phyloP scores from a whole-genome alignment of 2,888 invertebrate genomes.

The Junonia oenone region DNA sequence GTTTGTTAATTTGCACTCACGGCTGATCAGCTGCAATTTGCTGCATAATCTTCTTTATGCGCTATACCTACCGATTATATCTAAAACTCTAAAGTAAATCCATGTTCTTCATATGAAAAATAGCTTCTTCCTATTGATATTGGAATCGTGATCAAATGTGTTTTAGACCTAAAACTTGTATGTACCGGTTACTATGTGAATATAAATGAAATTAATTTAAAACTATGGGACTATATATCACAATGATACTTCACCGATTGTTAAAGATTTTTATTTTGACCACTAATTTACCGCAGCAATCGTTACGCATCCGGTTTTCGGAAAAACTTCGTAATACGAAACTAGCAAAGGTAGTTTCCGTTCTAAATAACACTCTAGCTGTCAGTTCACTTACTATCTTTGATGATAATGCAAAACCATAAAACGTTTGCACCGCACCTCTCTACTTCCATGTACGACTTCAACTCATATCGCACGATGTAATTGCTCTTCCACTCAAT shows the following conservation, averaged over 20 bases:
- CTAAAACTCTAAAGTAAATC: too few species aligned
- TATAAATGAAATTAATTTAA: too few species aligned
- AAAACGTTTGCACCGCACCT: background rate
- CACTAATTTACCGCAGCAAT: background rate
- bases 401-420: background rate
- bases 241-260: background rate
- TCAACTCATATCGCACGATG: background rate
- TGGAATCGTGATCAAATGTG: too few species aligned
- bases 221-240: background rate
- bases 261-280: background rate
- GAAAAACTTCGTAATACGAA: background rate
- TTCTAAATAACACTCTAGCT: background rate
- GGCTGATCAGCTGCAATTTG: too few species aligned
- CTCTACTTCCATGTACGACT: background rate
- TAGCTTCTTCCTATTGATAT: too few species aligned
- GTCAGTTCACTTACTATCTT: background rate
- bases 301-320: background rate
- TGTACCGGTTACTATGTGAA: too few species aligned
- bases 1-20: too few species aligned
- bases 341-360: background rate
- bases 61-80: too few species aligned
- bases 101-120: too few species aligned
- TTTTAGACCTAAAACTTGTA: too few species aligned
- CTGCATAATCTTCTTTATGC: too few species aligned
- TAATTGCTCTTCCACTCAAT: background rate